phyloP scores from a whole-genome alignment of 2,888 invertebrate genomes.

The Apotomis capreana region DNA sequence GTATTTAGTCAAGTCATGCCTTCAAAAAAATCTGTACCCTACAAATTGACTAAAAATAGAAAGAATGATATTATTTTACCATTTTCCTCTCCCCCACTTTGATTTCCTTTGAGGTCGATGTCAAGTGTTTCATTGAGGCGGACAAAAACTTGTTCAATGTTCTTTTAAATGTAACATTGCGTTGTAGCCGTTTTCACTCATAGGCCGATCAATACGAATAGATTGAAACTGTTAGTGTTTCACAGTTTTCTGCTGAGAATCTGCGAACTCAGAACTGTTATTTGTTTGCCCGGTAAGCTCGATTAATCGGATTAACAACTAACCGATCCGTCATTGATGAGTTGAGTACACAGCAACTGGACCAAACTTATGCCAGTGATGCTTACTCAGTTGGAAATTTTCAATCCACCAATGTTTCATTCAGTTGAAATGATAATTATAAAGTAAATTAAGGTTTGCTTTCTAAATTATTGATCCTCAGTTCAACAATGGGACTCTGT shows the following conservation, averaged over 20 bases:
- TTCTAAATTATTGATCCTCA: too few relatives aligned
- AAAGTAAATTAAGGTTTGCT: too few relatives aligned
- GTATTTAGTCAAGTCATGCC: slow-evolving; percentile 9
- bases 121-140: slow-evolving; percentile 22
- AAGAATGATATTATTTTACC: slow-evolving; percentile 21
- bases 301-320: slow-evolving; percentile 24
- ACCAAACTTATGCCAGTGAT: slow-evolving; percentile 15
- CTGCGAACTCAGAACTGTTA: slow-evolving; percentile 10
- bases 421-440: neutral
- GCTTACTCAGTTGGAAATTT: slow-evolving; percentile 4
- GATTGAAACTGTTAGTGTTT: slow-evolving; percentile 7
- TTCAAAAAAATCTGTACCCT: neutral
- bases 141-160: slow-evolving; percentile 17
- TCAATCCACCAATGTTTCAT: neutral
- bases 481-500: too few relatives aligned
- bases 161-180: slow-evolving; percentile 7
- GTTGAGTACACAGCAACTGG: slow-evolving; percentile 13
- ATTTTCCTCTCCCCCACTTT: slow-evolving; percentile 16
- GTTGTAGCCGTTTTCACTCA: neutral
- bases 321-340: slow-evolving; percentile 29
- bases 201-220: neutral
- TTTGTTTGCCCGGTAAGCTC: slow-evolving; percentile 32
- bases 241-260: slow-evolving; percentile 2
- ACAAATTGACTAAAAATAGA: slow-evolving; percentile 19
- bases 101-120: slow-evolving; percentile 15